phyloP scores from a whole-genome alignment of 2,888 invertebrate genomes.

The Crepidodera aurea region DNA sequence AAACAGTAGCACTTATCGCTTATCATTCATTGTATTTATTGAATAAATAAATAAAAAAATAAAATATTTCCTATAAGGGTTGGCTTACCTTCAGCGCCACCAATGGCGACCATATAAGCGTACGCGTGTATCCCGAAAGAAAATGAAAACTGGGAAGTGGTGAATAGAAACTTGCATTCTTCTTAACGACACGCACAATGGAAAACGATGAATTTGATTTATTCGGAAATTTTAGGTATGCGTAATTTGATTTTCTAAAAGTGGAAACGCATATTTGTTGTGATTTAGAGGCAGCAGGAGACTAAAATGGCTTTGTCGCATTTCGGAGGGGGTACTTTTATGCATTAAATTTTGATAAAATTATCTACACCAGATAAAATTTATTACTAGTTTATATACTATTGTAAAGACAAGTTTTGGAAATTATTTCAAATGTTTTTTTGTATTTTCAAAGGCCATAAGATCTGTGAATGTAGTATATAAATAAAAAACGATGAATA shows the following conservation, averaged over 20 bases:
- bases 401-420: too few species aligned
- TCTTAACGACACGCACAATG: slow-evolving; percentile 19
- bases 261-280: background rate
- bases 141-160: slow-evolving; percentile 23
- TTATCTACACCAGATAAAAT: too few species aligned
- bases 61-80: too few species aligned
- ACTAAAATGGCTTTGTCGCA: background rate
- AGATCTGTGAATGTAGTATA: too few species aligned
- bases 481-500: too few species aligned
- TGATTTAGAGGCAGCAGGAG: background rate
- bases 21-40: too few species aligned
- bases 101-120: background rate
- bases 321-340: background rate
- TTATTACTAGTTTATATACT: too few species aligned
- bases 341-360: background rate
- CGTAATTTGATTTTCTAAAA: slow-evolving; percentile 25
- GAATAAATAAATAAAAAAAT: too few species aligned
- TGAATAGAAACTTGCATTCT: slow-evolving; percentile 10
- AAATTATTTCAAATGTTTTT: too few species aligned
- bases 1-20: too few species aligned
- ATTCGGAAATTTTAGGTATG: slow-evolving; percentile 34
- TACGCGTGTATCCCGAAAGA: slow-evolving; percentile 6
- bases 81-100: background rate
- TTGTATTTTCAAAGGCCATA: too few species aligned
- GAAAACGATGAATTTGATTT: slow-evolving; percentile 38